phyloP scores from a whole-genome alignment of 2,888 invertebrate species.

The Acanthopleura granulata region DNA sequence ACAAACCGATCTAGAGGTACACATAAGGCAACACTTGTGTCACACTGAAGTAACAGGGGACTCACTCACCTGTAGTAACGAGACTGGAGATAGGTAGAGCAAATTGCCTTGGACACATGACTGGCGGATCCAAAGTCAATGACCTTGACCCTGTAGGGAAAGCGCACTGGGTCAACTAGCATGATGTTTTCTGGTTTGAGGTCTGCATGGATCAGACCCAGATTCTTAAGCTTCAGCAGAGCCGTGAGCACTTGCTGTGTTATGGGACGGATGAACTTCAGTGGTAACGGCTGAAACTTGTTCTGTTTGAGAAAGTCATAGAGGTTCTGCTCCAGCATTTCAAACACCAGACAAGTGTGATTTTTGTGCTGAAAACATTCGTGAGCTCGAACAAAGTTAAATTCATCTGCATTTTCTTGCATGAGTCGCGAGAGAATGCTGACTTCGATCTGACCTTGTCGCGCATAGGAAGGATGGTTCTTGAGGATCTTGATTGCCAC shows the following conservation, averaged over 20 bases:
- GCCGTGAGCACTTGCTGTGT: constrained; percentile 95
- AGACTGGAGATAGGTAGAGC: constrained; percentile 99
- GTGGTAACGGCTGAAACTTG: constrained; percentile 98
- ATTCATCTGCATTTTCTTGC: constrained; percentile 74
- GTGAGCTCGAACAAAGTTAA: constrained; percentile 99
- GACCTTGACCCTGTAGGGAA: constrained; percentile 97
- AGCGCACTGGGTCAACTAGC: constrained; percentile 97
- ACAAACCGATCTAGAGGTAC: no score
- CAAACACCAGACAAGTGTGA: constrained; percentile 99
- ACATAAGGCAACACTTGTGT: no score
- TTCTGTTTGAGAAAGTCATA: constrained; percentile 99
- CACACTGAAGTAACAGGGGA: no score
- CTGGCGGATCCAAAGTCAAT: constrained; percentile 99
- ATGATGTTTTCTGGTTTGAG: constrained; percentile 99
- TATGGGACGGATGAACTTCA: constrained; percentile 98
- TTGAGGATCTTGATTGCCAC: constrained; percentile 99
- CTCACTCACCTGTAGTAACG: constrained; percentile 86
- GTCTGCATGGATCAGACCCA: constrained; percentile 99
- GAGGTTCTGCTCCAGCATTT: constrained; percentile 99
- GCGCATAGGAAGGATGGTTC: constrained; percentile 99
- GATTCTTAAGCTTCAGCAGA: constrained; percentile 89
- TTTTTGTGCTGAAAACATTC: constrained; percentile 99
- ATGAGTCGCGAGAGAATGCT: constrained; percentile 71
- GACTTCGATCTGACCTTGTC: constrained; percentile 99
- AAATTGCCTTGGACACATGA: constrained; percentile 99